Base-by-base conservation (phyloP, 2,797 vertebrate genomes). In the Todus mexicanus region DNA sequence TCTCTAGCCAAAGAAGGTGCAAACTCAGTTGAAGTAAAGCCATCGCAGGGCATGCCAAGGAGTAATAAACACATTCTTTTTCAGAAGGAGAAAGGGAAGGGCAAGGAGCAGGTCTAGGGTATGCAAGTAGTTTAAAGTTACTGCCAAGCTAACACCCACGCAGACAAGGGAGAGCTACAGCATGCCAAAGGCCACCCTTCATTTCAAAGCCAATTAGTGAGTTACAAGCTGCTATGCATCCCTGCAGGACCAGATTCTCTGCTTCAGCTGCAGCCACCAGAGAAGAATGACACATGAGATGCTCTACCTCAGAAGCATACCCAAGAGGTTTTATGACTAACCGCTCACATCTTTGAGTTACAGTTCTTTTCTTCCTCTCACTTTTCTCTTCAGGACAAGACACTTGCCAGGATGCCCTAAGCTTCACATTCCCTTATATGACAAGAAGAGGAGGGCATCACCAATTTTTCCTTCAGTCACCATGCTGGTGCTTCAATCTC, bases 51-150 rank as follows among this genome's bases (percentile, higher is more conserved):
- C 27, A 59, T 42, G 73, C 73, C 89, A 90, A 51, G 43, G 73
- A 23, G 37, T 47, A 87, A 81, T 72, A 91, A 94, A 72, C 82
- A 83, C 89, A 12, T 93, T 75, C 35, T 40, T 84, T 88, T 92
- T 64, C 20, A 65, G 84, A 80, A 84, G 50, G 91, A 89, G 79
- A 91, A 95, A 78, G 90, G 87, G 85, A 88, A 96, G 76, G 87
- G 85, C 63, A 54, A 88, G 76, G 78, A 94, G 65, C 76, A 88
- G 85, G 43, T 66, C 43, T 75, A 19, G 91, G 82, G 63, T 81
- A 10, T 35, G 54, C 66, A 48, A 54, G 69, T 65, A 75, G 31
- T 10, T 92, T 15, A 29, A 64, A 71, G 54, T 38, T 68, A 37
- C 73, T 94, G 83, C 85, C 53, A 89, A 91, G 14, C 47, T 73